Base-by-base conservation (phyloP, 2,113 vertebrate species). In the Falco punctatus region DNA sequence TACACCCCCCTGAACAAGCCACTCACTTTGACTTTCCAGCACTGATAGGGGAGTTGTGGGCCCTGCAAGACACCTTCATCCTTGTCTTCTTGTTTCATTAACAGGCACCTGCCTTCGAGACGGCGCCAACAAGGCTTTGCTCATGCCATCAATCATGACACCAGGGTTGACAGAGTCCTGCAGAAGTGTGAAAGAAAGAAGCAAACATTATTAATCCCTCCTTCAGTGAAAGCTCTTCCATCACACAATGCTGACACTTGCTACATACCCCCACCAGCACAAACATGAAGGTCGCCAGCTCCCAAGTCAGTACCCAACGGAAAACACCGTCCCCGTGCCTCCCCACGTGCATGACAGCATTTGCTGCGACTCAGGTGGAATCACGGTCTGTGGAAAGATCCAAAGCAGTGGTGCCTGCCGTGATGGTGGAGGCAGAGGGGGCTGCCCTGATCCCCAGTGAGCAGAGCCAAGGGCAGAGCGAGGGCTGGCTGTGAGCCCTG, bases 1-100 rank as follows among this genome's bases (percentile, higher is more conserved):
- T 97, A 98, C 90, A 96, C 91, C 82, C 81, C 97, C 96, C 88
- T 73, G 92, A 92, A 91, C 97, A 93, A 96, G 95, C 96, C 95
- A 46, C 70, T 72, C 55, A n/a, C 93, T 81, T 89, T 15, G 19
- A 38, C 97, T 96, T 92, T 81, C 79, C 81, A 81, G 88, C 22
- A 8, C 94, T 91, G 33, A 97, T 96, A 96, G 61, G 44, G 26
- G 66, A 90, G 75, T 71, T 66, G 40, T 84, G 73, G 95, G 97
- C 83, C 85, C 87, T 40, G 78, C 93, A 87, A 93, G 92, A 88
- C 92, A 97, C 88, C 74, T 93, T 72, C 97, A 48, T 79, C 62
- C 91, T 94, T 88, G 79, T 90, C 94, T 90, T 96, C 93, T 92
- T 5, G 5, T 91, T 73, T 84, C 78, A 72, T 81, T 85, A 90